These are phyloP conservation scores for Ephydatia muelleri DNA, from an alignment of 37 sponge, comb jelly and placozoan species.

Conservation along the genomic window DNA sequence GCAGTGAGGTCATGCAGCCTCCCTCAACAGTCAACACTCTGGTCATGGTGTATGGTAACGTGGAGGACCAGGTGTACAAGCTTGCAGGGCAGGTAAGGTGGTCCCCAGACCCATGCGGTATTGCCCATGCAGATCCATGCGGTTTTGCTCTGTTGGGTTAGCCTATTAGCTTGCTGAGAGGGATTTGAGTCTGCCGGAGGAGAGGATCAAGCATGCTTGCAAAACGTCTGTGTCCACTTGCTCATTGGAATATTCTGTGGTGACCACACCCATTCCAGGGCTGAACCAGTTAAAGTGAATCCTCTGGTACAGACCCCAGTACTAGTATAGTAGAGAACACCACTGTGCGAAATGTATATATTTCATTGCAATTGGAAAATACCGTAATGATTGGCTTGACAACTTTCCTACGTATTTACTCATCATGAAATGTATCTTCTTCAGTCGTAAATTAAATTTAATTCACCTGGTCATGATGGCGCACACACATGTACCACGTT, in stretches of 20 bases:
- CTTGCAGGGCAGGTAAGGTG: slow-evolving; percentile 57
- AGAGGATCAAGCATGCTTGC: slow-evolving; percentile 56
- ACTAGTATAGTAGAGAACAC: too few species aligned
- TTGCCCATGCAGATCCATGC: neutral
- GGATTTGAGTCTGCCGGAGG: slow-evolving; percentile 76
- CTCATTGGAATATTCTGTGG: neutral
- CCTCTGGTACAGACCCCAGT: too few species aligned
- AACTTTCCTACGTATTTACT: too few species aligned
- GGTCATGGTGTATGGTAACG: slow-evolving; percentile 78
- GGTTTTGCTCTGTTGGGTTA: too few species aligned
- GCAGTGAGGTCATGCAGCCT: slow-evolving; percentile 73
- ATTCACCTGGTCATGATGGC: too few species aligned
- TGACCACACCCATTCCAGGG: neutral
- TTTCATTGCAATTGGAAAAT: too few species aligned
- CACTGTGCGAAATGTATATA: too few species aligned
- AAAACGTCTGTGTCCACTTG: slow-evolving; percentile 34
- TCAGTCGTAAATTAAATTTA: too few species aligned
- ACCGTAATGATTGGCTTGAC: too few species aligned
- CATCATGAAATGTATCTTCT: too few species aligned
- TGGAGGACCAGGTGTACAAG: slow-evolving; percentile 86
- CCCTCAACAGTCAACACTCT: slow-evolving; percentile 92
- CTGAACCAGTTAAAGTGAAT: too few species aligned
- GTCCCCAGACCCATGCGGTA: neutral
- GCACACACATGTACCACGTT: too few species aligned
- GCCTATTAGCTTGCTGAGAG: slow-evolving; percentile 81